phyloP scores from a whole-genome alignment of 2,113 vertebrate species.

The Tautogolabrus adspersus region DNA sequence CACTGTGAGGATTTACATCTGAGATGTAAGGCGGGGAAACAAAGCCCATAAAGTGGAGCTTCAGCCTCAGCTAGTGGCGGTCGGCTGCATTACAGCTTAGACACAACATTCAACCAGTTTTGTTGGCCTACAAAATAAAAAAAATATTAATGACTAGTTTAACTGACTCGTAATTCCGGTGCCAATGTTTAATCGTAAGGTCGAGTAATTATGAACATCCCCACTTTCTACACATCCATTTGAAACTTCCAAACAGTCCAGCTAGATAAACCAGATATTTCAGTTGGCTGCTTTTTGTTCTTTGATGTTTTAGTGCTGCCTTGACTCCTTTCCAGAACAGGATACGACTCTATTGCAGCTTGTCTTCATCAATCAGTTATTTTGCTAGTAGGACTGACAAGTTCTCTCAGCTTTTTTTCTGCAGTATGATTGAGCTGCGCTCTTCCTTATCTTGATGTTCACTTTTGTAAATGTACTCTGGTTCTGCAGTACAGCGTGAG shows the following conservation, averaged over 20 bases:
- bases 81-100: too few species aligned
- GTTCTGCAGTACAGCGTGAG: neutral
- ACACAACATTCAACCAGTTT: too few species aligned
- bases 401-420: constrained; percentile 4
- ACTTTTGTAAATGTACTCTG: constrained; percentile 26
- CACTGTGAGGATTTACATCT: too few species aligned
- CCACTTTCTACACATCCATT: neutral
- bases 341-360: constrained; percentile 9
- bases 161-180: too few species aligned
- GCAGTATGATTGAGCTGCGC: constrained; percentile 17
- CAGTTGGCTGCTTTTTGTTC: neutral
- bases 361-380: constrained; percentile 17
- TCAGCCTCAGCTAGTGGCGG: too few species aligned
- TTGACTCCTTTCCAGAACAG: constrained; percentile 7
- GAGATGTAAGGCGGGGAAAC: too few species aligned
- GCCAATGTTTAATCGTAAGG: too few species aligned
- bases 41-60: too few species aligned
- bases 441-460: constrained; percentile 20
- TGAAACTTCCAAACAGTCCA: neutral
- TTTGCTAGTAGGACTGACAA: neutral
- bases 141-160: too few species aligned
- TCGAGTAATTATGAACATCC: neutral
- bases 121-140: too few species aligned
- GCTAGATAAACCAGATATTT: neutral
- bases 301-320: neutral